Percentiles rank a stretch among this genome's conserved stretches.
These are phyloP conservation scores for Prinia subflava DNA, from an alignment of 2,113 vertebrate species.

Conservation along the genomic window DNA sequence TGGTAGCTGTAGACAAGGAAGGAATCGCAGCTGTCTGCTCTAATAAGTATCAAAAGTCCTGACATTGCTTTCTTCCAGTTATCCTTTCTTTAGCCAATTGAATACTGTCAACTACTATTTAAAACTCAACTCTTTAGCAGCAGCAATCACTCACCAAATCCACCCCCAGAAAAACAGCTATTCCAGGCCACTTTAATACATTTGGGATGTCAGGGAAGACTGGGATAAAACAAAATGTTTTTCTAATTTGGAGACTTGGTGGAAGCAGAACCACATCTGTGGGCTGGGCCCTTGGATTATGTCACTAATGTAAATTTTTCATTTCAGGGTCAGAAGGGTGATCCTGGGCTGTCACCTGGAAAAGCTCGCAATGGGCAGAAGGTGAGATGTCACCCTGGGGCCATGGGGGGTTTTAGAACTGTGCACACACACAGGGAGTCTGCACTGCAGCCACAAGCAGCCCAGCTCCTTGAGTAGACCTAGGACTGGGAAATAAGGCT, in stretches of 20 bases:
- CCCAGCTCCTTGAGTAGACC: neutral
- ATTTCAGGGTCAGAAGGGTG: constrained; percentile 92
- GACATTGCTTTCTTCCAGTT: constrained; percentile 24
- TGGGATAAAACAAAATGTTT: neutral
- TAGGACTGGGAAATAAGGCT: neutral
- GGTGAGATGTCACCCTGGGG: constrained; percentile 67
- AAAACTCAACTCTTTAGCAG: neutral
- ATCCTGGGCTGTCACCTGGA: constrained; percentile 91
- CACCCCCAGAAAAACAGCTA: neutral
- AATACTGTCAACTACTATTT: constrained; percentile 25
- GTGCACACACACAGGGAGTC: neutral
- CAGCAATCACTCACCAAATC: neutral
- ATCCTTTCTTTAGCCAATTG: constrained; percentile 24
- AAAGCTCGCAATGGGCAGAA: constrained; percentile 88
- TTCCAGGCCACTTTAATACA: neutral
- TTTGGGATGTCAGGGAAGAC: neutral
- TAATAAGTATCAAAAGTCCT: constrained; percentile 29
- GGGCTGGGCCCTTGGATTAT: neutral
- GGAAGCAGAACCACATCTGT: neutral
- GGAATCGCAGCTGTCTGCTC: constrained; percentile 31
- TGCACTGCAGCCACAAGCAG: neutral
- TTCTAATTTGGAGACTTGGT: neutral
- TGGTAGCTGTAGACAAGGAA: constrained; percentile 2
- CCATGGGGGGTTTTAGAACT: rapidly evolving
- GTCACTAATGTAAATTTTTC: constrained; percentile 34